These are phyloP conservation scores for Reticulitermes speratus DNA, from an alignment of 1,140 invertebrate species.

Conservation along the genomic window DNA sequence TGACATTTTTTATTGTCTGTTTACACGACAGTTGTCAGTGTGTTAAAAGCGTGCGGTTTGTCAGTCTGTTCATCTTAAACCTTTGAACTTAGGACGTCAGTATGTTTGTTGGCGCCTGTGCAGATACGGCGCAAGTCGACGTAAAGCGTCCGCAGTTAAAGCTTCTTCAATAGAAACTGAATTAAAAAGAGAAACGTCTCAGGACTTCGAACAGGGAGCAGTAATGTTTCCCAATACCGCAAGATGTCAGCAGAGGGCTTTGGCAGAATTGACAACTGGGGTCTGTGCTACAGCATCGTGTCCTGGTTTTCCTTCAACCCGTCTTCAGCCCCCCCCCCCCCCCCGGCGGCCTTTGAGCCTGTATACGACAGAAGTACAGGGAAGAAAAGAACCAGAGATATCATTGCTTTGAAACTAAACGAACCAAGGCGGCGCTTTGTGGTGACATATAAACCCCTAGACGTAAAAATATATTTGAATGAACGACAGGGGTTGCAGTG, in stretches of 20 bases:
- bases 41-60: too few species aligned
- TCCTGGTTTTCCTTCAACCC: background rate
- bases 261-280: conserved; percentile 14
- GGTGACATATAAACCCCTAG: background rate
- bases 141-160: background rate
- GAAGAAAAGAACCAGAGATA: background rate
- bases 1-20: too few species aligned
- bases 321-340: background rate
- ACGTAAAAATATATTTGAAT: too few species aligned
- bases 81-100: too few species aligned
- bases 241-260: conserved; percentile 9
- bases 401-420: background rate
- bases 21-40: too few species aligned
- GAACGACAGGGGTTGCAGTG: too few species aligned
- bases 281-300: background rate
- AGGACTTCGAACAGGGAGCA: background rate
- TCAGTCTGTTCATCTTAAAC: too few species aligned
- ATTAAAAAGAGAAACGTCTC: background rate
- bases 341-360: too few species aligned
- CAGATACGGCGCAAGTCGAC: too few species aligned
- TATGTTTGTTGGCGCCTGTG: too few species aligned
- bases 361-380: background rate
- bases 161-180: background rate
- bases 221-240: background rate
- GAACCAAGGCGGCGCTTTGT: background rate